phyloP scores from a whole-genome alignment of 2,797 vertebrate genomes.

The Sebastes steindachneri region DNA sequence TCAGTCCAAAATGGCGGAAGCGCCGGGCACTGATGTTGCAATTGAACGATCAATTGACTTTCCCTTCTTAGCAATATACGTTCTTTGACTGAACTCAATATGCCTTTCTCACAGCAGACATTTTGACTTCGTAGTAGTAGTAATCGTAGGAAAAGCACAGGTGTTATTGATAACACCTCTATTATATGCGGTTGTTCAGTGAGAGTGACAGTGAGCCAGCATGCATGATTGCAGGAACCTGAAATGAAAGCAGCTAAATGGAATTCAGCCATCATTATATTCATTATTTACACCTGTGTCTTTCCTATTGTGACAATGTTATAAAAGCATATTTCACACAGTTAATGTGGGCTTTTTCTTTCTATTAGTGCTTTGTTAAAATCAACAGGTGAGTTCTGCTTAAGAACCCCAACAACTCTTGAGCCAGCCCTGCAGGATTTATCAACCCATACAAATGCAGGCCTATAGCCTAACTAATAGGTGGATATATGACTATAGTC shows the following conservation, averaged over 20 bases:
- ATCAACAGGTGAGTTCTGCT: neutral
- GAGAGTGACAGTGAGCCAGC: neutral
- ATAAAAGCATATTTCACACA: neutral
- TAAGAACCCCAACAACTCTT: neutral
- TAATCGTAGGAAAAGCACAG: neutral
- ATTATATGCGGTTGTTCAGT: neutral
- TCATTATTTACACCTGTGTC: neutral
- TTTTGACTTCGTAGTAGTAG: no score
- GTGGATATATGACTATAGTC: neutral
- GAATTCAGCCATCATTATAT: neutral
- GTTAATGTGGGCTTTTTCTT: neutral
- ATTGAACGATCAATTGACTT: no score
- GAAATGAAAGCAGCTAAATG: neutral
- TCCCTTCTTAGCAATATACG: no score
- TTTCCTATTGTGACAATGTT: neutral
- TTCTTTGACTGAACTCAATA: neutral
- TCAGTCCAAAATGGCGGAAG: no score
- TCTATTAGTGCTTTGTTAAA: neutral
- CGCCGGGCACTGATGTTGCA: no score
- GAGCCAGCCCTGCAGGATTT: neutral
- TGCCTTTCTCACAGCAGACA: neutral
- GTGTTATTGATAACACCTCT: neutral
- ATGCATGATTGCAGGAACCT: neutral
- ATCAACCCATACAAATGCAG: neutral
- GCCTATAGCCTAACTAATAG: neutral